Conservation (phyloP, 2,113 vertebrate genomes). For the Scophthalmus maximus region DNA sequence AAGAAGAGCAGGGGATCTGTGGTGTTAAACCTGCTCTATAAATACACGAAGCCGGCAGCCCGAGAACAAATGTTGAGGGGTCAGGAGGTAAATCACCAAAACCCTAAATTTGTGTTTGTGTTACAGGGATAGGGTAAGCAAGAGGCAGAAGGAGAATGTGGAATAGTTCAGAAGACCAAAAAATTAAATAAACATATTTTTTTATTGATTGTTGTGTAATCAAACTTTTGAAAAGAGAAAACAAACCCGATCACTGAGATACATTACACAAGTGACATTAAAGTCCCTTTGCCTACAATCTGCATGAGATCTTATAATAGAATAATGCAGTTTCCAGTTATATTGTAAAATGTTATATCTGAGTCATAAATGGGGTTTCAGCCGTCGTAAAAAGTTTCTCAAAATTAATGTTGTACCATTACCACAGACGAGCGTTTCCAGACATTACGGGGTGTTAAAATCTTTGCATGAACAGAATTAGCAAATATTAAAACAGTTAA, state of each 20-base stretch:
- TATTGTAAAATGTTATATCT: too few relatives aligned
- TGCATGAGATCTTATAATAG: too few relatives aligned
- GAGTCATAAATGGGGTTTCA: neutral
- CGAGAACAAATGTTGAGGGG: constrained; percentile 19
- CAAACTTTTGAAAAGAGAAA: too few relatives aligned
- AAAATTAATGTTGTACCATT: neutral
- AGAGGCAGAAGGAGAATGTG: neutral
- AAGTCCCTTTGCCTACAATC: neutral
- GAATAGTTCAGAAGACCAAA: too few relatives aligned
- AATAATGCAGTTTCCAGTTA: neutral
- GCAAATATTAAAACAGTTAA: too few relatives aligned
- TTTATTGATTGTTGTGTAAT: too few relatives aligned
- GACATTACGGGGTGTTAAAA: neutral
- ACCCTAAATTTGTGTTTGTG: neutral
- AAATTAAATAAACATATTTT: too few relatives aligned
- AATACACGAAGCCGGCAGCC: constrained; percentile 44
- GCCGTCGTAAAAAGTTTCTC: neutral
- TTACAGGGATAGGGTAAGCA: neutral
- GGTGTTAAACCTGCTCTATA: constrained; percentile 38
- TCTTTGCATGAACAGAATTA: too few relatives aligned
- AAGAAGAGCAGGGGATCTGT: constrained; percentile 23
- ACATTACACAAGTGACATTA: neutral
- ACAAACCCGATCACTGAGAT: neutral
- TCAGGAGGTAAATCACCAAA: constrained; percentile 17
- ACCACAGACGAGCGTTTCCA: neutral